A percentile compares a stretch with the other conserved stretches of the same genome.
These are phyloP conservation scores for Mallateleia sp. DNA, from an alignment of 2,888 invertebrate species.

Conservation along the genomic window DNA sequence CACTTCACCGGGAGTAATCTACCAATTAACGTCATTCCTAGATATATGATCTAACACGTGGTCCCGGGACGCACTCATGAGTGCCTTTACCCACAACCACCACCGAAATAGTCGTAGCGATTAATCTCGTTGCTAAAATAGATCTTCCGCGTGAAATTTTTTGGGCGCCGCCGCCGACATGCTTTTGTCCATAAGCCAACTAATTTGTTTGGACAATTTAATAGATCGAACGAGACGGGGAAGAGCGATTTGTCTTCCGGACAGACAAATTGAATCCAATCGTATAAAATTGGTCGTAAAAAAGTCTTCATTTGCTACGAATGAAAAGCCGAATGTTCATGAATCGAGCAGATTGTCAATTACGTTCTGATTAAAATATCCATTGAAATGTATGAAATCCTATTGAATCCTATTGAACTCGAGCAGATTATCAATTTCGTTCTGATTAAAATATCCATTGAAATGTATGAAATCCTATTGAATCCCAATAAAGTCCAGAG, in stretches of 20 bases:
- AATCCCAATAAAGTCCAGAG: too few relatives aligned
- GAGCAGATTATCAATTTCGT: too few relatives aligned
- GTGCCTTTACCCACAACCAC: slow-evolving; percentile 26
- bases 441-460: too few relatives aligned
- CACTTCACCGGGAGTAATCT: slow-evolving; percentile 43
- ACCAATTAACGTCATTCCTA: slow-evolving; percentile 67
- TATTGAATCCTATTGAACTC: too few relatives aligned
- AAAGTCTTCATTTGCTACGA: too few relatives aligned
- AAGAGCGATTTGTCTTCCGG: background rate
- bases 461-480: too few relatives aligned
- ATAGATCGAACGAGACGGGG: background rate
- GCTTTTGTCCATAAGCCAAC: slow-evolving; percentile 24
- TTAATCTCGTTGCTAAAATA: slow-evolving; percentile 57
- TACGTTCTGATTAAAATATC: too few relatives aligned
- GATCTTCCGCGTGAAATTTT: slow-evolving; percentile 45
- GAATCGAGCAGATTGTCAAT: too few relatives aligned
- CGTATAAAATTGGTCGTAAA: background rate
- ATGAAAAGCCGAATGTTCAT: too few relatives aligned
- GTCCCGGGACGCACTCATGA: slow-evolving; percentile 33
- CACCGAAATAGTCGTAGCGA: slow-evolving; percentile 51
- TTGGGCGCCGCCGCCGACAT: background rate
- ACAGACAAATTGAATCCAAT: background rate
- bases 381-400: too few relatives aligned
- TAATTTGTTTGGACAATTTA: slow-evolving; percentile 43
- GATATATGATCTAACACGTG: slow-evolving; percentile 57